These are phyloP conservation scores for Leucophenga varia DNA, from an alignment of 1,140 invertebrate species.

Conservation along the genomic window DNA sequence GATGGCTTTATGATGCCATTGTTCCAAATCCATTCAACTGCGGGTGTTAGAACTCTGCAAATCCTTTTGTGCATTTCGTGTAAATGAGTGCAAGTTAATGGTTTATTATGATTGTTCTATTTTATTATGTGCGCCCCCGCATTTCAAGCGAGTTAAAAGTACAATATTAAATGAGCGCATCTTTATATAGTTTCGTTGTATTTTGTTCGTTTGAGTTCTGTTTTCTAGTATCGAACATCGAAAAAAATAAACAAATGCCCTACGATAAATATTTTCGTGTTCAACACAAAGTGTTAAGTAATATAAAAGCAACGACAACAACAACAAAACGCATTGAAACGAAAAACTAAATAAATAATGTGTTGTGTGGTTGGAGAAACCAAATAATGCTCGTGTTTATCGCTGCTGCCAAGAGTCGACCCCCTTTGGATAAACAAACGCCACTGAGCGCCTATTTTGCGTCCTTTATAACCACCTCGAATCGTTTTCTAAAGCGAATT, in stretches of 20 bases:
- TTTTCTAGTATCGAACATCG: constrained; percentile 2
- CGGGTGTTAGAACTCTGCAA: constrained; percentile 7
- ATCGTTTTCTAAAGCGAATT: too few species aligned
- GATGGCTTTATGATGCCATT: constrained; percentile 46
- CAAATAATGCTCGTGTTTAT: constrained; percentile 15
- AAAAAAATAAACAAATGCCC: constrained; percentile 37
- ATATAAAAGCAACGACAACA: too few species aligned
- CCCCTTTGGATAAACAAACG: constrained; percentile 48
- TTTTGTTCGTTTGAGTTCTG: too few species aligned
- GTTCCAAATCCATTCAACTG: constrained; percentile 3
- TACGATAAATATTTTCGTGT: too few species aligned
- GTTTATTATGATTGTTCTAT: constrained; percentile 51
- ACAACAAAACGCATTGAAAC: constrained; percentile 13
- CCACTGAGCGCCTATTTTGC: constrained; percentile 16
- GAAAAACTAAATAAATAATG: constrained; percentile 50
- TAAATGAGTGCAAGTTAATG: constrained; percentile 47
- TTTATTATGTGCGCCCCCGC: constrained; percentile 41
- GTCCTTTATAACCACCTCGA: constrained; percentile 13
- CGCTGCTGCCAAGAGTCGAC: constrained; percentile 36
- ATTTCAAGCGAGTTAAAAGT: too few species aligned
- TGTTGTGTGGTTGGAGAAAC: too few species aligned
- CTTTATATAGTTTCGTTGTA: too few species aligned
- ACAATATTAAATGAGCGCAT: too few species aligned
- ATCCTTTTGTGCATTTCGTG: constrained; percentile 31
- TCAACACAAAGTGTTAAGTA: too few species aligned